Percentiles rank a stretch among this genome's conserved stretches.
Conservation (phyloP, 2,888 invertebrate species). For the Noctuana brunneofusca region DNA sequence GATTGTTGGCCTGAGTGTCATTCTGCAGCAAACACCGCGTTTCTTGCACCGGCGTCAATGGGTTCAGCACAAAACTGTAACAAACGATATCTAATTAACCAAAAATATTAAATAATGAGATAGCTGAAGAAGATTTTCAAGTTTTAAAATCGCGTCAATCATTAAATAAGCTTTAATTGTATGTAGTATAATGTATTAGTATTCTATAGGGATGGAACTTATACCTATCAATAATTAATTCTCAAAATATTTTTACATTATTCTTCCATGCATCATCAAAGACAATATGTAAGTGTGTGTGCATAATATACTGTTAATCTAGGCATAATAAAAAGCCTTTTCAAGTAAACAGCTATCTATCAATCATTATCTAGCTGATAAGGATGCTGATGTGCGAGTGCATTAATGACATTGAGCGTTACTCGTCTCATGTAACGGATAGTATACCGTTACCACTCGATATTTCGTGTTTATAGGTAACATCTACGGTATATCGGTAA, state of each 20-base stretch:
- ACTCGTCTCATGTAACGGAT: conserved; percentile 56
- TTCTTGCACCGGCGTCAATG: conserved; percentile 95
- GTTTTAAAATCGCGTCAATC: too few relatives aligned
- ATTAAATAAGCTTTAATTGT: too few relatives aligned
- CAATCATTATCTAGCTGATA: conserved; percentile 29
- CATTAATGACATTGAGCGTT: conserved; percentile 49
- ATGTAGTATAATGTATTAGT: too few relatives aligned
- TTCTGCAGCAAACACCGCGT: conserved; percentile 95
- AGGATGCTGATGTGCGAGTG: conserved; percentile 37
- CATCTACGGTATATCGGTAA: conserved; percentile 27
- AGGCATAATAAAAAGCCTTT: conserved; percentile 20
- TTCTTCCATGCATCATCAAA: neutral
- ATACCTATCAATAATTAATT: too few relatives aligned
- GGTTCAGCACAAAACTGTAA: conserved; percentile 94
- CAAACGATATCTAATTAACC: conserved; percentile 45
- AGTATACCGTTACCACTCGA: conserved; percentile 59
- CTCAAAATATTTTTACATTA: too few relatives aligned
- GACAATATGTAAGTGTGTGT: neutral
- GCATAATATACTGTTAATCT: conserved; percentile 2
- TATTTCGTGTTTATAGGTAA: conserved; percentile 55
- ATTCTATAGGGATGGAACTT: too few relatives aligned
- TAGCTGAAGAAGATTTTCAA: too few relatives aligned
- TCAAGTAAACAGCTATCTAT: conserved; percentile 28
- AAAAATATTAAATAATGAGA: neutral
- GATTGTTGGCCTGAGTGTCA: conserved; percentile 95